Base-by-base conservation (phyloP, 53 echinoderm and acorn worm species). In the Paracentrotus lividus region DNA sequence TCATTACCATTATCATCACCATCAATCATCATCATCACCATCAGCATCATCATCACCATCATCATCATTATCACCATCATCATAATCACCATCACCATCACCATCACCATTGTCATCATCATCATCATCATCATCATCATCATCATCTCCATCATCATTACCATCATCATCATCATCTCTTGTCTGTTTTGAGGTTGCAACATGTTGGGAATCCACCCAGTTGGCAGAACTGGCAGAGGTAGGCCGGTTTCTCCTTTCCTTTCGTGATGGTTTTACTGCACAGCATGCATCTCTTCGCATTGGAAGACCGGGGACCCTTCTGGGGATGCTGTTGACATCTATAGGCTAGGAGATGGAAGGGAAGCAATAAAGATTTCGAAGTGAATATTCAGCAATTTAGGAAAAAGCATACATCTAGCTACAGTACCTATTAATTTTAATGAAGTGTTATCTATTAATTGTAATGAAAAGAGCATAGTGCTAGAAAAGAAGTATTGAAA, bases 251-350 rank as follows among this genome's bases (percentile, higher is more conserved):
- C 78, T 92, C 92, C 42, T 58, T 44, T 27, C 81, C 60, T 42
- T 57, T 81, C 92, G 81, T 92, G 40, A 92, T 78, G 60, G 3
- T 54, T 21, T 42, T 29, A 38, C 33, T 92, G 81, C 92, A 92
- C 84, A 92, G 78, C 92, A 92, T 92, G 27, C 92, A 92, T 7
- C 58, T 92, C 81, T 92, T 92, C n/a, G 59, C n/a, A 44, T 92
- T 77, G 16, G 92, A 60, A 4, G 81, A 10, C 0, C 59, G 54
- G 2, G 92, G 92, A 9, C 92, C 45, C 36, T 77, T 77, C 58
- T 5, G 10, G 1, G 92, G 92, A 36, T 92, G 92, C 26, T 21
- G 56, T 42, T 81, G 77, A 77, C 92, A 92, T 78, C 92, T 33
- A 44, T 81, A 92, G 6, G 92, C 92, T 92, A 59, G 10, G 42